Conservation (phyloP, 1,140 invertebrate genomes). For the Lasioglossum albipes region DNA sequence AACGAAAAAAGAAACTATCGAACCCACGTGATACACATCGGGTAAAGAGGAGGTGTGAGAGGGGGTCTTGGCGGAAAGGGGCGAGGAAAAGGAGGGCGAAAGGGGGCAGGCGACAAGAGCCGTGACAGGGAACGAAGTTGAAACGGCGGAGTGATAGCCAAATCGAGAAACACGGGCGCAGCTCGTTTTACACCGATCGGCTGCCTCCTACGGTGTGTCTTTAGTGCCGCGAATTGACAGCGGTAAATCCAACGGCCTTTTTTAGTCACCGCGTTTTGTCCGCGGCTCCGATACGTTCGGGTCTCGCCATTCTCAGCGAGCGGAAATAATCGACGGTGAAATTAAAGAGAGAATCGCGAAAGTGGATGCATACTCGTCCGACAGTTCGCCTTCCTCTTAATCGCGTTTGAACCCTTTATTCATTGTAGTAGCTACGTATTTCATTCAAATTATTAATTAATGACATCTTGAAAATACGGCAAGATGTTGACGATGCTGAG, state of each 20-base stretch:
- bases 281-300: not conserved
- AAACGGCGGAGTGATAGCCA: conserved; percentile 23
- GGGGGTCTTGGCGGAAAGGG: too few relatives aligned
- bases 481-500: too few relatives aligned
- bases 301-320: not conserved
- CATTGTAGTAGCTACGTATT: too few relatives aligned
- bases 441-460: too few relatives aligned
- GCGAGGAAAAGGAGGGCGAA: not conserved
- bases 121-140: conserved; percentile 11
- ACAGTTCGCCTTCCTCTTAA: too few relatives aligned
- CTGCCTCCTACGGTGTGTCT: conserved; percentile 15
- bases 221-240: conserved; percentile 5
- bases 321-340: not conserved
- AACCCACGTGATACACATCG: too few relatives aligned
- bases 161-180: conserved; percentile 27
- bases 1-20: not conserved
- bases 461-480: too few relatives aligned
- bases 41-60: too few relatives aligned
- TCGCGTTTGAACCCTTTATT: too few relatives aligned
- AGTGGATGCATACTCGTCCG: too few relatives aligned
- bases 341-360: too few relatives aligned
- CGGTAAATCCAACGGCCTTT: conserved; percentile 17
- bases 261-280: conserved; percentile 20
- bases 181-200: conserved; percentile 25
- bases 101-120: too few relatives aligned